Evolutionary conservation across 2,888 invertebrate genomes (phyloP).

Genomic region (Arrhopalites spinosus): DNA sequence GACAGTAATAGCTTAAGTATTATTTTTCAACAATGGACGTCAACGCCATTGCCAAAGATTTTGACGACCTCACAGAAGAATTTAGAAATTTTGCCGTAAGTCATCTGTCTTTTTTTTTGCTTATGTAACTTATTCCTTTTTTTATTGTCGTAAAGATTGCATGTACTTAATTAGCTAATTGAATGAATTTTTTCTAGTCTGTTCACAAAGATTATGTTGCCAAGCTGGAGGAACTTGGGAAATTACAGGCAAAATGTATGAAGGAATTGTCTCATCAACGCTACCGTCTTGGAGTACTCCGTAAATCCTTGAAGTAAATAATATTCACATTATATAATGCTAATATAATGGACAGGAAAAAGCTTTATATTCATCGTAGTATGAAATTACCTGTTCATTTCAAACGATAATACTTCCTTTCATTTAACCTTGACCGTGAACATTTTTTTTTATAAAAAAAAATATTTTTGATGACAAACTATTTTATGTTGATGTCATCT

Average conservation of each 20-base stretch:
- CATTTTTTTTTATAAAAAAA: neutral
- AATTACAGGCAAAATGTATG: slow-evolving; percentile 82
- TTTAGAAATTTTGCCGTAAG: slow-evolving; percentile 81
- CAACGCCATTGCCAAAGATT: slow-evolving; percentile 69
- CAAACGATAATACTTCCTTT: neutral
- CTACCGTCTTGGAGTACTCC: slow-evolving; percentile 83
- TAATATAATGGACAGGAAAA: neutral
- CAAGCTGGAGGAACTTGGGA: slow-evolving; percentile 81
- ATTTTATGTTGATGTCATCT: no score
- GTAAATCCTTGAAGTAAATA: slow-evolving; percentile 78
- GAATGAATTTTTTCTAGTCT: slow-evolving; percentile 62
- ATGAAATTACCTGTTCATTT: neutral
- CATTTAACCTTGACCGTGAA: neutral
- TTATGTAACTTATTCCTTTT: neutral
- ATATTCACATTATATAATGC: neutral
- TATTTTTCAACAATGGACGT: slow-evolving; percentile 65
- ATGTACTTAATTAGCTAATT: neutral
- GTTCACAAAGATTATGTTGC: slow-evolving; percentile 81
- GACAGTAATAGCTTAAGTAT: no score
- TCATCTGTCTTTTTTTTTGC: slow-evolving; percentile 21
- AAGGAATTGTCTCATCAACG: slow-evolving; percentile 89
- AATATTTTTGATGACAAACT: no score
- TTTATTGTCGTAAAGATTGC: neutral
- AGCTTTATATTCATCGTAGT: neutral
- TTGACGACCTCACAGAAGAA: slow-evolving; percentile 78